Base-by-base conservation (phyloP, 2,888 invertebrate species). In the Spicauda simplicius region DNA sequence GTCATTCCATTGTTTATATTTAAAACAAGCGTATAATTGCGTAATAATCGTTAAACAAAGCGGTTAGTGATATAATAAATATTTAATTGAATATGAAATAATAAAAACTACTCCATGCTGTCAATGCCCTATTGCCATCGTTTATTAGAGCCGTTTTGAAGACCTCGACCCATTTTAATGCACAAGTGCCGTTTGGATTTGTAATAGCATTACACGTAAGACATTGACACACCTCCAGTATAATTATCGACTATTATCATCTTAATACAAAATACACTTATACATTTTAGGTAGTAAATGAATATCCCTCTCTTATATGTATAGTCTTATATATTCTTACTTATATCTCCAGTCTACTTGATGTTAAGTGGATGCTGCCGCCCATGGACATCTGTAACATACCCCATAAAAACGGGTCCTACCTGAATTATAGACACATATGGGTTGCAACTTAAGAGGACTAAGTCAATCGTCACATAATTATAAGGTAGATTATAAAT, bases 201-300 rank as follows among this genome's bases (percentile, higher is more conserved):
- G 25, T 33, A 50, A 57, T 57, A 57, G 59, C 45, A 60, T 65
- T 65, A 48, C 54, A 48, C 48, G 58, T 45, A 20, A 45, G 58
- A 64, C 41, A 41, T 52, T 58, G 10, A 10, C 65, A 65, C 65
- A 65, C 65, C 65, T 65, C 65, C 65, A 45, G 53, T 65, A 45
- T 54, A 54, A 65, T 60, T 52, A n/a, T 54, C 48, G 20, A 19
- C 10, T 19, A 60, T 48, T 63, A 55, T 6, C 16, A 41, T 16
- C 30, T 11, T 20, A 41, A 62, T 16, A n/a, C 11, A 0, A 50
- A 50, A 25, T 25, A 25, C 25, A 25, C 5, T 25, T 25, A 25
- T 25, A 25, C 2, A 2, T 4, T 25, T 25, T 2, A 25, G 5
- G 5, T 4, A 25, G 25, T 25, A 25, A 25, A 25, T 5, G 25